phyloP scores from a whole-genome alignment of 2,888 invertebrate genomes.

The Scaptomyza flava region DNA sequence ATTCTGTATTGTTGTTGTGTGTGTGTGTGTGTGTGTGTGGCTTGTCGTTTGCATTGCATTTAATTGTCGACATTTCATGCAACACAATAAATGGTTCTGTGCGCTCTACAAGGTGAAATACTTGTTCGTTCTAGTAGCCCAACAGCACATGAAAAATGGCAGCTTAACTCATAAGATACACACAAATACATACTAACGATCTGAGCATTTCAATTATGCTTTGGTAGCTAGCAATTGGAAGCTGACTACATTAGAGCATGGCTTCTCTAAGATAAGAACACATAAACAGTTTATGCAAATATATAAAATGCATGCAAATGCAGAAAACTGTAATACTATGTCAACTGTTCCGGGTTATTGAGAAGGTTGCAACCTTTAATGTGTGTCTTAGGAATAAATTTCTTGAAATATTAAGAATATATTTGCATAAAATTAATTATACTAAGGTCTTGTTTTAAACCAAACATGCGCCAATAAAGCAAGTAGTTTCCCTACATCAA shows the following conservation, averaged over 20 bases:
- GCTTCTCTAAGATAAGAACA: slow-evolving; percentile 24
- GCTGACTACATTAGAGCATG: slow-evolving; percentile 10
- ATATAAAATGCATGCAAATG: slow-evolving; percentile 37
- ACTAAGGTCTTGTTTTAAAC: not conserved
- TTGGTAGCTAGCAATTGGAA: not conserved
- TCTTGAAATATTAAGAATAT: not conserved
- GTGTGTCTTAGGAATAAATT: slow-evolving; percentile 4
- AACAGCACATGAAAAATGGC: slow-evolving; percentile 10
- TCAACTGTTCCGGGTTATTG: slow-evolving; percentile 46
- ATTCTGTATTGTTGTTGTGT: not conserved
- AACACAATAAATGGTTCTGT: slow-evolving; percentile 65
- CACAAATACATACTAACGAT: slow-evolving; percentile 31
- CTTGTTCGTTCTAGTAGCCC: slow-evolving; percentile 19
- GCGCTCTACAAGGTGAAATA: slow-evolving; percentile 60
- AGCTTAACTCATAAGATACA: slow-evolving; percentile 1
- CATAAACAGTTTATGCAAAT: slow-evolving; percentile 36
- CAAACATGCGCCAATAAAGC: too few species aligned
- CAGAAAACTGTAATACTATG: slow-evolving; percentile 21
- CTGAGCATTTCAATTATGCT: slow-evolving; percentile 38
- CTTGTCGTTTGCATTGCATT: slow-evolving; percentile 69
- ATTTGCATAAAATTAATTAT: not conserved
- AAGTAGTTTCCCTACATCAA: not conserved
- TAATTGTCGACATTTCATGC: slow-evolving; percentile 75
- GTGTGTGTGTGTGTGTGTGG: slow-evolving; percentile 23
- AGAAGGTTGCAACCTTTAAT: slow-evolving; percentile 24